Conservation (phyloP, 2,888 invertebrate genomes). For the Phlogophora meticulosa region DNA sequence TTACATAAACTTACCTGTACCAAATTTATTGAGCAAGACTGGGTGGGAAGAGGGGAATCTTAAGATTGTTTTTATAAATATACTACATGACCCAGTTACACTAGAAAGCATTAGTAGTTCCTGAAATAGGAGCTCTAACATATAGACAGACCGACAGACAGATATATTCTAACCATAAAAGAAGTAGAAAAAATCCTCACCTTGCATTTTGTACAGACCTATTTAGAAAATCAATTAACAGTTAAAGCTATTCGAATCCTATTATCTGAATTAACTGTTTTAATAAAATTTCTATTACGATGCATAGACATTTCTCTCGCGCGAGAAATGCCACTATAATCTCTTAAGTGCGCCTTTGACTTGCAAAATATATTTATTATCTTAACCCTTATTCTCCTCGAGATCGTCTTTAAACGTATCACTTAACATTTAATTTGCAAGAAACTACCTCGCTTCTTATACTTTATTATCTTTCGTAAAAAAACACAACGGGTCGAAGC, state of each 20-base stretch:
- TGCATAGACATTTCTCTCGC: constrained; percentile 28
- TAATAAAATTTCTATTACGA: constrained; percentile 7
- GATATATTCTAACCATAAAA: no score
- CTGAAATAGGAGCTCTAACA: no score
- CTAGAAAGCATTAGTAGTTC: no score
- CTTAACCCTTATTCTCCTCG: constrained; percentile 37
- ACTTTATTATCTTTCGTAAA: constrained; percentile 30
- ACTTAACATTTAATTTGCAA: constrained; percentile 59
- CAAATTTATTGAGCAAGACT: no score
- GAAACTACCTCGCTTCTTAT: constrained; percentile 8
- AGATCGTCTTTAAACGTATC: constrained; percentile 57
- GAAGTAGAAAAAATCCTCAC: no score
- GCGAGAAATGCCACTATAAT: constrained; percentile 33
- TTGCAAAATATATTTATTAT: constrained; percentile 54
- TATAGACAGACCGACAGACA: no score
- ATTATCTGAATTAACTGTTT: neutral
- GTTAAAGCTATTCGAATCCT: neutral
- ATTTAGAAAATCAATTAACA: no score
- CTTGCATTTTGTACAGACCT: no score
- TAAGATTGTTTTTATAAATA: no score
- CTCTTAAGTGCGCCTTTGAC: constrained; percentile 26
- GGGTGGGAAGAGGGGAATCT: no score
- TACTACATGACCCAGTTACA: no score
- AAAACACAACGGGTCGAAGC: constrained; percentile 13
- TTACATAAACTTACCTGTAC: no score